Base-by-base conservation (phyloP, 2,888 invertebrate species). In the Seira ritae region DNA sequence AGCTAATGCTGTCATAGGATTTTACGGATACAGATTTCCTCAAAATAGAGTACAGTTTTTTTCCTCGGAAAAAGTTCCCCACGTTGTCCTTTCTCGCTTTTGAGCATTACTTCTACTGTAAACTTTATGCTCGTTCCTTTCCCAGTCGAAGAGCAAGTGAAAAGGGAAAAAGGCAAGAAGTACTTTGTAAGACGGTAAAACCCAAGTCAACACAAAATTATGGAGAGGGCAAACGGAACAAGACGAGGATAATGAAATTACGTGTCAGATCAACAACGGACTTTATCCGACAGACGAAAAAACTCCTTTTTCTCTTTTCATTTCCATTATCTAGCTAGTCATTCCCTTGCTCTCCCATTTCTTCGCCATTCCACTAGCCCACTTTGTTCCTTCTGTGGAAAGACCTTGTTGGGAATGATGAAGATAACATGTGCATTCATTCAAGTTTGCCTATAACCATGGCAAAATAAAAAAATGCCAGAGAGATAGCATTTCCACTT, bases 181-280 rank as follows among this genome's bases (percentile, higher is more conserved):
- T 23, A 69, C 3, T 31, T 37, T 24, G 69, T 17, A 69, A 37
- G 15, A 69, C 8, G 31, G 31, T 31, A 31, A 31, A 78, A 79
- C 74, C 74, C 70, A 81, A 84, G 84, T 77, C 76, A 80, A 83
- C 84, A 86, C 84, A 84, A 86, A 86, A 86, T 84, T 86, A 86
- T 86, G 86, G 86, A 84, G 80, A 84, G 83, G 84, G 83, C 80
- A 83, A 86, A 86, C 79, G 80, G 84, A 84, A 84, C 77, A 83
- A 84, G 85, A 84, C 83, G 80, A 81, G 85, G 85, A 87, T 88
- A 88, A 88, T 88, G 86, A 87, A 87, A 88, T 88, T 88, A 88
- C 86, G 86, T 87, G 88, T 88, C 88, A 88, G 86, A 88, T 88
- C 87, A 88, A 88, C 88, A 88, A 88, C 88, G 86, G 88, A 88